A percentile compares a stretch with the other conserved stretches of the same genome.
Evolutionary conservation across 2,113 vertebrate species (phyloP).

Genomic region (Sorex araneus): DNA sequence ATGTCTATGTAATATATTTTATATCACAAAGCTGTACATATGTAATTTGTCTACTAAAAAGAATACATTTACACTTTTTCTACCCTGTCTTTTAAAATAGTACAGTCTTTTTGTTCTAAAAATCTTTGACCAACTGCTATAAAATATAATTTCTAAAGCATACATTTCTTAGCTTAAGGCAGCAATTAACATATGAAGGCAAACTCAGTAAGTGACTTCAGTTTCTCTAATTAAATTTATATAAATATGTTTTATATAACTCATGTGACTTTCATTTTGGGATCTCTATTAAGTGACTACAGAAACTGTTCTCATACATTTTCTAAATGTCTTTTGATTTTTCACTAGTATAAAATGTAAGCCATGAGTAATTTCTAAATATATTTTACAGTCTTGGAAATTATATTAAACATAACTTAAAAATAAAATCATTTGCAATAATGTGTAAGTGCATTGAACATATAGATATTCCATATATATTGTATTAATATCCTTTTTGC

Average conservation of each 20-base stretch:
- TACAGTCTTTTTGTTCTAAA: not conserved
- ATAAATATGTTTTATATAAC: conserved; percentile 21
- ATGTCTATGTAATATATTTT: conserved; percentile 23
- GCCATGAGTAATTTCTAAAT: not conserved
- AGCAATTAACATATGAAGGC: conserved; percentile 15
- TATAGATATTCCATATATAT: not conserved
- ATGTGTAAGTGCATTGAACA: not conserved
- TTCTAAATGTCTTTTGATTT: not conserved
- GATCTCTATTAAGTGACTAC: not conserved
- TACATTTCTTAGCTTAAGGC: conserved; percentile 12
- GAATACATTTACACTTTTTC: not conserved
- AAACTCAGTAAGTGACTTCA: not conserved
- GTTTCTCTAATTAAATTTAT: conserved; percentile 55
- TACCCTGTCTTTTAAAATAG: conserved; percentile 12
- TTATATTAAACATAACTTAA: conserved; percentile 41
- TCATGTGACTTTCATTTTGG: not conserved
- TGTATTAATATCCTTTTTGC: not conserved
- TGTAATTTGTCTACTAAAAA: conserved; percentile 38
- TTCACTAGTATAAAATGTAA: conserved; percentile 39
- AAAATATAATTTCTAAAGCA: conserved; percentile 3
- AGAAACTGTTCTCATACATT: not conserved
- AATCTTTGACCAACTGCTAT: not conserved
- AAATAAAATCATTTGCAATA: conserved; percentile 27
- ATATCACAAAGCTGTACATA: not conserved
- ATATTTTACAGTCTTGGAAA: not conserved